phyloP scores from a whole-genome alignment of 2,797 vertebrate genomes.

The Scolopax bukidnonensis region DNA sequence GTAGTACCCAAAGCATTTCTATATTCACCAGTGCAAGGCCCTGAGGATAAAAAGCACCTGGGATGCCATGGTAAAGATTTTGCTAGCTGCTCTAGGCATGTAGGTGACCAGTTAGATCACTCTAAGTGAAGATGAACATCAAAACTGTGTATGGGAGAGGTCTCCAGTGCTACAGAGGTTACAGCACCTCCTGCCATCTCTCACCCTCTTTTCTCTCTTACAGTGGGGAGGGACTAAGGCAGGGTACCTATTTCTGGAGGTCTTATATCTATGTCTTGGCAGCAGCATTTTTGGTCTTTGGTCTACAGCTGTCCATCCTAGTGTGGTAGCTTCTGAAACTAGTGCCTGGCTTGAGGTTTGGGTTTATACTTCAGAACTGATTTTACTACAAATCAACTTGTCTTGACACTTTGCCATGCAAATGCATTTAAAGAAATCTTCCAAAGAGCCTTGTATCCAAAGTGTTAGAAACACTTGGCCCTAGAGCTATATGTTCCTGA shows the following conservation, averaged over 20 bases:
- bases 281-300: neutral
- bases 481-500: neutral
- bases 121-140: neutral
- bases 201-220: neutral
- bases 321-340: neutral
- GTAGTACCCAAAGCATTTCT: neutral
- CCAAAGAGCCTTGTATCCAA: neutral
- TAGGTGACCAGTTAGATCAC: neutral
- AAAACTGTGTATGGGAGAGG: neutral
- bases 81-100: neutral
- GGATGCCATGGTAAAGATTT: neutral
- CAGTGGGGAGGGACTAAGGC: neutral
- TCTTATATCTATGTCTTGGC: neutral
- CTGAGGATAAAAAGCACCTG: neutral
- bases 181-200: neutral
- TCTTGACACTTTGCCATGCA: neutral
- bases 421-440: neutral
- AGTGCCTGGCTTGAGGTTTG: neutral
- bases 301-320: neutral
- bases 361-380: neutral
- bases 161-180: neutral
- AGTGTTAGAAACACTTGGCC: neutral
- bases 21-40: neutral
- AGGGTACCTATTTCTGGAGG: neutral
- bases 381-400: neutral